A percentile compares a stretch with the other conserved stretches of the same genome.
phyloP scores from a whole-genome alignment of 2,888 invertebrate genomes.

The Tetanocera ferruginea region DNA sequence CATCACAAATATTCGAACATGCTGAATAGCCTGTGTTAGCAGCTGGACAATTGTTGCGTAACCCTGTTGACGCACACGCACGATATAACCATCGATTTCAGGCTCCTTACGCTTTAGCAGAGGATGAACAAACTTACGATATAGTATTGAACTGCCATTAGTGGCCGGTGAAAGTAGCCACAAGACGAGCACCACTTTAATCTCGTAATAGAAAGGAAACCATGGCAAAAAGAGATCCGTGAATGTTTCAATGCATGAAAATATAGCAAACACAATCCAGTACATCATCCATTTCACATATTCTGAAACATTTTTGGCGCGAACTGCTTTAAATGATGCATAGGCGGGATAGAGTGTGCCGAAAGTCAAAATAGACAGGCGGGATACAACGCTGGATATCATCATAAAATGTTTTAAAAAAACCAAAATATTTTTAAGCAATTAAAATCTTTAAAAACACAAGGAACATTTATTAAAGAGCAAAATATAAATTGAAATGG shows the following conservation, averaged over 20 bases:
- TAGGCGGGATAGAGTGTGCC: slow-evolving; percentile 97
- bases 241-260: slow-evolving; percentile 90
- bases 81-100: slow-evolving; percentile 73
- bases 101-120: slow-evolving; percentile 89
- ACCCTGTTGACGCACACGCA: slow-evolving; percentile 46
- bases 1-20: slow-evolving; percentile 10
- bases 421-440: not conserved
- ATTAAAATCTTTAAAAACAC: not conserved
- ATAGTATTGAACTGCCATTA: slow-evolving; percentile 91
- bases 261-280: slow-evolving; percentile 97
- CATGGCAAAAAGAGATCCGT: slow-evolving; percentile 91
- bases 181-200: slow-evolving; percentile 92
- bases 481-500: too few relatives aligned
- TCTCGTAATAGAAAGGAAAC: slow-evolving; percentile 97
- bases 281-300: slow-evolving; percentile 99
- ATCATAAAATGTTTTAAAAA: slow-evolving; percentile 10
- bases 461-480: too few relatives aligned
- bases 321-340: slow-evolving; percentile 83
- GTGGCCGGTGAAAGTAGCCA: slow-evolving; percentile 96
- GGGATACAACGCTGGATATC: slow-evolving; percentile 73
- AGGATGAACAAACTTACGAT: slow-evolving; percentile 94
- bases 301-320: slow-evolving; percentile 95
- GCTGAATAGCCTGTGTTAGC: slow-evolving; percentile 6
- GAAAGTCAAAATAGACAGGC: slow-evolving; percentile 90
- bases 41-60: slow-evolving; percentile 32